These are phyloP conservation scores for Synchiropus splendidus DNA, from an alignment of 2,113 vertebrate species.

Conservation along the genomic window DNA sequence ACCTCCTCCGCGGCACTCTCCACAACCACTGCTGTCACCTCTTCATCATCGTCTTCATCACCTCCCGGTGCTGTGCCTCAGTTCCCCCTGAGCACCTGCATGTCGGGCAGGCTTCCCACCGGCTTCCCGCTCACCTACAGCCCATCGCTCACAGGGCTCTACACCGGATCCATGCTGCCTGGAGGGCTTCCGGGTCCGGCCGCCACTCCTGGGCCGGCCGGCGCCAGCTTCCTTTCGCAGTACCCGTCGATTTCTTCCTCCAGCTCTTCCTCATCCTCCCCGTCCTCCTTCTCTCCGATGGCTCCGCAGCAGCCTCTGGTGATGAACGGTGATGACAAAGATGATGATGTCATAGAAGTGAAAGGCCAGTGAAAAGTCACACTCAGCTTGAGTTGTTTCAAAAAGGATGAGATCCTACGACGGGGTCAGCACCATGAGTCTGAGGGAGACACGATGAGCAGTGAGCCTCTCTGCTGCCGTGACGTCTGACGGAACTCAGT, in stretches of 20 bases:
- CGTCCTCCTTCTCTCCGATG: slow-evolving; percentile 66
- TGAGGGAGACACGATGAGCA: too few species aligned
- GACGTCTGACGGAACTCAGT: too few species aligned
- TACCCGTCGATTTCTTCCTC: slow-evolving; percentile 64
- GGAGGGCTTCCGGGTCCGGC: slow-evolving; percentile 69
- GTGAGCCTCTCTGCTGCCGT: too few species aligned
- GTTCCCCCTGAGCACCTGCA: slow-evolving; percentile 76
- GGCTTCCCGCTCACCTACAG: slow-evolving; percentile 81
- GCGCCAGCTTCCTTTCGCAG: slow-evolving; percentile 80
- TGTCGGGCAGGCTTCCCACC: slow-evolving; percentile 70
- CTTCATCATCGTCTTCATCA: slow-evolving; percentile 71
- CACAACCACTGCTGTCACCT: slow-evolving; percentile 16
- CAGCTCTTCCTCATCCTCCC: slow-evolving; percentile 66
- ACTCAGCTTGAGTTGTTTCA: neutral
- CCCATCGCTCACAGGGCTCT: slow-evolving; percentile 75
- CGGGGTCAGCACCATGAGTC: neutral
- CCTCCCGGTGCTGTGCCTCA: slow-evolving; percentile 73
- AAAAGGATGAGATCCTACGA: slow-evolving; percentile 2
- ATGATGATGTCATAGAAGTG: slow-evolving; percentile 83
- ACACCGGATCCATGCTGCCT: slow-evolving; percentile 49
- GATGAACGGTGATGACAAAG: slow-evolving; percentile 66
- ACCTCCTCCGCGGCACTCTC: slow-evolving; percentile 71
- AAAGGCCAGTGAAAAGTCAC: slow-evolving; percentile 64
- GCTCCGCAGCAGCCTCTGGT: slow-evolving; percentile 63
- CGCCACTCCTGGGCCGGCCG: slow-evolving; percentile 78